phyloP scores from a whole-genome alignment of 1,140 invertebrate genomes.

The Drosophila oshimai region DNA sequence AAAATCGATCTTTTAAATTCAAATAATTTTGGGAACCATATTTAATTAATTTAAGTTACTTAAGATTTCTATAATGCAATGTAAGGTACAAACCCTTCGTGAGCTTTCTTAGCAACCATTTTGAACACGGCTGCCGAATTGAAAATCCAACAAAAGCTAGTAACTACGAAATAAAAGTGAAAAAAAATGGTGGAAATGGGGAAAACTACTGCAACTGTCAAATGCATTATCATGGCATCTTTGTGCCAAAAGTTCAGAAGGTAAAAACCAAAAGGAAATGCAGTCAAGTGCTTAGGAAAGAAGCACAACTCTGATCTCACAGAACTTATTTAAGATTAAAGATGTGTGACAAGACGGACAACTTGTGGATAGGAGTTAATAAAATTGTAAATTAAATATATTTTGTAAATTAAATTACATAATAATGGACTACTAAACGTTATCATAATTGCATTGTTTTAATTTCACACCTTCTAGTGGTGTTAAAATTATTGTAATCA shows the following conservation, averaged over 20 bases:
- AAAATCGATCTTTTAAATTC: no score
- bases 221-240: constrained; percentile 47
- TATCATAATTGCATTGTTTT: background rate
- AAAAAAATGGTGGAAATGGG: background rate
- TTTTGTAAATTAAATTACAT: background rate
- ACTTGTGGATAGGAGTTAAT: background rate
- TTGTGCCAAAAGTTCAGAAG: constrained; percentile 43
- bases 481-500: constrained; percentile 1
- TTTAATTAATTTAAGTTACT: no score
- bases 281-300: constrained; percentile 12
- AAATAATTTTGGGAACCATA: no score
- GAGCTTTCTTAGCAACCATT: background rate
- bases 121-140: constrained; percentile 11
- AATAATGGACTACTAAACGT: background rate
- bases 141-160: constrained; percentile 29
- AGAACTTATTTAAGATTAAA: constrained; percentile 18
- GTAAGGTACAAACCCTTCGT: background rate
- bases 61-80: no score
- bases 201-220: constrained; percentile 46
- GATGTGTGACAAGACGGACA: background rate
- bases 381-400: background rate
- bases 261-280: constrained; percentile 33
- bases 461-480: constrained; percentile 2
- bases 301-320: background rate
- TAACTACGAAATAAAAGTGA: background rate